Percentiles rank a stretch among this genome's conserved stretches.
phyloP scores from a whole-genome alignment of 2,113 vertebrate genomes.

The Boleophthalmus pectinirostris region DNA sequence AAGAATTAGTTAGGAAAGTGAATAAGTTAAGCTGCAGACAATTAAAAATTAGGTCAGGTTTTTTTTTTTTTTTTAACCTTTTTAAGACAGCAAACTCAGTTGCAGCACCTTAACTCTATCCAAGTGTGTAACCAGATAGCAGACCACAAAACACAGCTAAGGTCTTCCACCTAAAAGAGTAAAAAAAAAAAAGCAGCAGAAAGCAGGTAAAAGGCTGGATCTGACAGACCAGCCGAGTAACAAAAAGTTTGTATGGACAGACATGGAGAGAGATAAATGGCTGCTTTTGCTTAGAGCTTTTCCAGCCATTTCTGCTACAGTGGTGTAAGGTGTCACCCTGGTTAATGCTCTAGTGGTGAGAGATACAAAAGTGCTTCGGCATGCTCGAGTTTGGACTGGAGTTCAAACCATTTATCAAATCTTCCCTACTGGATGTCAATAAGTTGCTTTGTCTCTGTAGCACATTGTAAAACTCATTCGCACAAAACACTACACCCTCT shows the following conservation, averaged over 20 bases:
- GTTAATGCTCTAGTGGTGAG: slow-evolving; percentile 68
- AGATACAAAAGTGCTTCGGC: slow-evolving; percentile 34
- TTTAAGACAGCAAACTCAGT: no score
- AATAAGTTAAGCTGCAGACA: no score
- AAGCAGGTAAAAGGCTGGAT: slow-evolving; percentile 27
- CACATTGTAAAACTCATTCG: slow-evolving; percentile 37
- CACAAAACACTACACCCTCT: slow-evolving; percentile 26
- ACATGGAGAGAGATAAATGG: slow-evolving; percentile 45
- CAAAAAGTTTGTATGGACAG: slow-evolving; percentile 11
- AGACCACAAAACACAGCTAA: slow-evolving; percentile 13
- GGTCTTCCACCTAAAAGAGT: slow-evolving; percentile 14
- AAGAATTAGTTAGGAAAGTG: no score
- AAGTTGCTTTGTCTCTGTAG: slow-evolving; percentile 22
- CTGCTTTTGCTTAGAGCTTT: slow-evolving; percentile 54
- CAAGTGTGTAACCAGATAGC: slow-evolving; percentile 8
- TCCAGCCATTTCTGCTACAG: slow-evolving; percentile 56
- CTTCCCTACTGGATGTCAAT: slow-evolving; percentile 33
- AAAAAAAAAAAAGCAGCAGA: no score
- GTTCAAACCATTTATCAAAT: slow-evolving; percentile 20
- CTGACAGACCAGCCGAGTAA: slow-evolving; percentile 20
- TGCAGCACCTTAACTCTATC: slow-evolving; percentile 3
- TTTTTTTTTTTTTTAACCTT: no score
- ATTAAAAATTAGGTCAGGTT: no score
- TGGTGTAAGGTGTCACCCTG: slow-evolving; percentile 63
- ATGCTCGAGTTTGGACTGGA: slow-evolving; percentile 28